Base-by-base conservation (phyloP, 2,797 vertebrate species). In the Melanotaenia parkinsoni region DNA sequence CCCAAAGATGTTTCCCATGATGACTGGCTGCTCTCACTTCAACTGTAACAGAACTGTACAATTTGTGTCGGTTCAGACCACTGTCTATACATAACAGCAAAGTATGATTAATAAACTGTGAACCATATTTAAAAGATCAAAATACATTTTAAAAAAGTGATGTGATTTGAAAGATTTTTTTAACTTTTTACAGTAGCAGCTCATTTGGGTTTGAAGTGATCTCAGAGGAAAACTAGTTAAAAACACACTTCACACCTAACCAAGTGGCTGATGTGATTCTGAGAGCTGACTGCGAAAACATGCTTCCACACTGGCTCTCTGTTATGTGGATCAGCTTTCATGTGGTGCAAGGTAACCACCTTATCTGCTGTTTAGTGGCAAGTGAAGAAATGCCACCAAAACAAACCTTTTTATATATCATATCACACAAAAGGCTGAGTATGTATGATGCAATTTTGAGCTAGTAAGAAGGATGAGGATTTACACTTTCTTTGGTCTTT, bases 1-100 rank as follows among this genome's bases (percentile, higher is more conserved):
- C 76, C 97, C 95, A 75, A 98, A 97, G 91, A 99, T 96, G 91
- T 97, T 98, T 82, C 97, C 98, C 98, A 99, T 99, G 95, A 91
- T 89, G 83, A 80, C 80, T 11, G 74, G 64, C 32, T 67, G 80
- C 75, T 82, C 80, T 89, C 81, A 80, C 70, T 77, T 86, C 69
- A 69, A 65, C 88, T 84, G 75, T 62, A 86, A 82, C 80, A 81
- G 56, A 89, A 85, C 85, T 89, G 76, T 72, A 20, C 79, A 45
- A 83, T 63, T 22, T 43, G 32, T 7, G 61, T 70, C 26, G 51
- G 38, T 68, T 26, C 35, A 50, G 5, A 58, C 50, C 50, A 7
- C 65, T 67, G 61, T 70, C 50, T 51, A 37, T 64, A 72, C 20
- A 45, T 14, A 53, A 58, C 63, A 58, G 58, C 60, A 77, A 22